A percentile compares a stretch with the other conserved stretches of the same genome.
phyloP scores from a whole-genome alignment of 1,140 invertebrate species.

The Brachionus sp. region DNA sequence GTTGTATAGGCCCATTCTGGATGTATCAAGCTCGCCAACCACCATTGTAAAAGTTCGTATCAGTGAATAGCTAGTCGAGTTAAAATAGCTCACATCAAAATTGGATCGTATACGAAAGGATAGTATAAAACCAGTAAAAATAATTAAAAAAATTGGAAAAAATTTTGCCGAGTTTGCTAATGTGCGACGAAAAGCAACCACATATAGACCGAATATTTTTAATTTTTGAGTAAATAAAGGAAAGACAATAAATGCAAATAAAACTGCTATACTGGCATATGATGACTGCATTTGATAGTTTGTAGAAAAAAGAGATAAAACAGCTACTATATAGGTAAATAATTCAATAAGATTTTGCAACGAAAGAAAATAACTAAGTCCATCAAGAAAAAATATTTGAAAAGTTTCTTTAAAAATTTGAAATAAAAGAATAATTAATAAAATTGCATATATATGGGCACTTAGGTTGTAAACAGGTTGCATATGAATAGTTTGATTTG shows the following conservation, averaged over 20 bases:
- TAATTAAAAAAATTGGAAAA: conserved; percentile 40
- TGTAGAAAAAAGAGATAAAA: neutral
- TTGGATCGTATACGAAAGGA: conserved; percentile 44
- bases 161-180: conserved; percentile 43
- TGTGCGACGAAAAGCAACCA: conserved; percentile 25
- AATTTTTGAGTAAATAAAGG: conserved; percentile 44
- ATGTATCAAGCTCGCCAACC: conserved; percentile 21
- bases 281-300: conserved; percentile 27
- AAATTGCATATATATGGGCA: neutral
- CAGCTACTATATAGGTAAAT: conserved; percentile 4
- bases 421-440: conserved; percentile 1
- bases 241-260: conserved; percentile 44
- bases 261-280: conserved; percentile 30
- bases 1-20: conserved; percentile 2
- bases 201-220: conserved; percentile 33
- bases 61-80: conserved; percentile 23
- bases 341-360: conserved; percentile 36
- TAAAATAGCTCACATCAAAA: conserved; percentile 41
- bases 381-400: conserved; percentile 36
- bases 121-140: conserved; percentile 34
- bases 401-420: conserved; percentile 12
- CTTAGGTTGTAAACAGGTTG: neutral
- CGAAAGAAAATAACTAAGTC: conserved; percentile 19
- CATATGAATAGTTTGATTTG: neutral
- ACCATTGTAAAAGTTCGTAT: conserved; percentile 40